These are phyloP conservation scores for Sebastes oblongus DNA, from an alignment of 2,797 vertebrate species.

Conservation along the genomic window DNA sequence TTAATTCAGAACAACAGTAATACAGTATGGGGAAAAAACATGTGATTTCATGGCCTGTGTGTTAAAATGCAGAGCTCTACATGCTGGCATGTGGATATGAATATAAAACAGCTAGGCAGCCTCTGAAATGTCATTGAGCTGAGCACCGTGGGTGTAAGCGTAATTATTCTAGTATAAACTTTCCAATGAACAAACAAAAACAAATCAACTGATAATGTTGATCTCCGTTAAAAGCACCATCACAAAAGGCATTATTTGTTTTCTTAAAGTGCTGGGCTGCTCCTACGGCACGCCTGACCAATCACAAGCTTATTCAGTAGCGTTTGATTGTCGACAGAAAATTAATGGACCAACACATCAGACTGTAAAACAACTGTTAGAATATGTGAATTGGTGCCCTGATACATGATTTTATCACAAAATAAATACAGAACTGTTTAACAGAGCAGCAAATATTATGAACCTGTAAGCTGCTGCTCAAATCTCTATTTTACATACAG, in stretches of 20 bases:
- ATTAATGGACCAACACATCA: conserved; percentile 36
- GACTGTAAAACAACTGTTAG: conserved; percentile 31
- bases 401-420: conserved; percentile 53
- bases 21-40: conserved; percentile 1
- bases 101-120: conserved; percentile 28
- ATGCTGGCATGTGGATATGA: conserved; percentile 32
- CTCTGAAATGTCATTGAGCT: conserved; percentile 39
- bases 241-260: conserved; percentile 43
- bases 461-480: conserved; percentile 43
- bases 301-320: conserved; percentile 57
- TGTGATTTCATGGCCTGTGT: conserved; percentile 13
- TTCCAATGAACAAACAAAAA: conserved; percentile 28
- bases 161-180: conserved; percentile 28
- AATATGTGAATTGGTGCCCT: conserved; percentile 39
- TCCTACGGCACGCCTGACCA: conserved; percentile 31
- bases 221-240: conserved; percentile 57
- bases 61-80: conserved; percentile 33
- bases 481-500: conserved; percentile 23
- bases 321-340: conserved; percentile 44
- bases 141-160: conserved; percentile 55
- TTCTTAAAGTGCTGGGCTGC: conserved; percentile 71
- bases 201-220: conserved; percentile 26
- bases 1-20: conserved; percentile 16
- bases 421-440: conserved; percentile 79
- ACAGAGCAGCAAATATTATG: conserved; percentile 50